Percentiles rank a stretch among this genome's conserved stretches.
These are phyloP conservation scores for Diachasmimorpha longicaudata DNA, from an alignment of 1,140 invertebrate genomes.

Conservation along the genomic window DNA sequence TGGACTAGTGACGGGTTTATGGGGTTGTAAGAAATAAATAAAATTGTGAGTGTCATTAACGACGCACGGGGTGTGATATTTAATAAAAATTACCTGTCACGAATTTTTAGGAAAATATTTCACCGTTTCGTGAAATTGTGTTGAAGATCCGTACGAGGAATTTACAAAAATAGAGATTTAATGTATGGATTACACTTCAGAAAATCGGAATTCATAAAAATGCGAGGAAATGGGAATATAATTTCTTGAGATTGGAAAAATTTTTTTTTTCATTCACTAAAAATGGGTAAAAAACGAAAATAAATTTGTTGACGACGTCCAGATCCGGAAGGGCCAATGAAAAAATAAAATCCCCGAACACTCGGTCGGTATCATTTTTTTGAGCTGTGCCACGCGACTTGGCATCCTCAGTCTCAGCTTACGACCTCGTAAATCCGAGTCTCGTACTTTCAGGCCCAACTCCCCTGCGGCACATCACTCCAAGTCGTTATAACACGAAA, in stretches of 20 bases:
- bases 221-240: too few species aligned
- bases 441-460: slow-evolving; percentile 19
- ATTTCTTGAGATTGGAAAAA: too few species aligned
- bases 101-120: too few species aligned
- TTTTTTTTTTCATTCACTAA: too few species aligned
- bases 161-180: too few species aligned
- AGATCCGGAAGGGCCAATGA: background rate
- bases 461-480: slow-evolving; percentile 13
- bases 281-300: too few species aligned
- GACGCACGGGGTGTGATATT: too few species aligned
- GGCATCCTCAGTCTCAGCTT: slow-evolving; percentile 22
- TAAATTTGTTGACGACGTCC: background rate
- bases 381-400: slow-evolving; percentile 29
- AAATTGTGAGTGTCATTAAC: background rate
- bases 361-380: slow-evolving; percentile 2
- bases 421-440: slow-evolving; percentile 31
- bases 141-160: too few species aligned
- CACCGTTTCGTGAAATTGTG: too few species aligned
- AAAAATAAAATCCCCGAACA: background rate
- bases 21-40: background rate
- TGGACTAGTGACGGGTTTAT: background rate
- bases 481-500: slow-evolving; percentile 5
- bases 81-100: too few species aligned
- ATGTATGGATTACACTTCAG: too few species aligned
- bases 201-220: too few species aligned